Percentiles rank a stretch among this genome's conserved stretches.
Evolutionary conservation across 1,140 invertebrate genomes (phyloP).

Genomic region (Ctenoplectra terminalis): DNA sequence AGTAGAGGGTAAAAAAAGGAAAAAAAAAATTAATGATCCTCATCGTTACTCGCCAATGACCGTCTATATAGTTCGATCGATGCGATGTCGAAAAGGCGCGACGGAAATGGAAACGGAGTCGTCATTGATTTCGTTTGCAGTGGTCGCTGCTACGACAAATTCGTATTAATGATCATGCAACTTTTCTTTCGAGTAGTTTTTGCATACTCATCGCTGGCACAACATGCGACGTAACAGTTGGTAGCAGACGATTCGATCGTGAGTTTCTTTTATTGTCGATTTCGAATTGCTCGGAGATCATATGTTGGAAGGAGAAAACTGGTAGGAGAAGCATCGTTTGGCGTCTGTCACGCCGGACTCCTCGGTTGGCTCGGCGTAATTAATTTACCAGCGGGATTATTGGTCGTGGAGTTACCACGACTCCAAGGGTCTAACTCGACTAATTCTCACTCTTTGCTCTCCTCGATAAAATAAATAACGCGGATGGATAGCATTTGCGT

Average conservation of each 20-base stretch:
- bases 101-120: slow-evolving; percentile 70
- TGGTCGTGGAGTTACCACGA: neutral
- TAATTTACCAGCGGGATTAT: slow-evolving; percentile 28
- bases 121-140: slow-evolving; percentile 67
- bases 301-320: slow-evolving; percentile 43
- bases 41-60: slow-evolving; percentile 26
- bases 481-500: neutral
- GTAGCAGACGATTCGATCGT: slow-evolving; percentile 32
- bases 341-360: slow-evolving; percentile 45
- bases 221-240: slow-evolving; percentile 72
- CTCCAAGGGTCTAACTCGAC: neutral
- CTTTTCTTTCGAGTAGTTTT: slow-evolving; percentile 61
- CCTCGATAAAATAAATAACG: slow-evolving; percentile 8
- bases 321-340: neutral
- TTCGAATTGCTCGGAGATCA: slow-evolving; percentile 58
- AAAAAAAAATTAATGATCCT: slow-evolving; percentile 58
- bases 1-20: neutral
- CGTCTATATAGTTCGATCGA: too few relatives aligned
- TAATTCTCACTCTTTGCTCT: slow-evolving; percentile 12
- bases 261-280: slow-evolving; percentile 71
- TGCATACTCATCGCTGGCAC: slow-evolving; percentile 64
- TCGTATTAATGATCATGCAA: slow-evolving; percentile 74
- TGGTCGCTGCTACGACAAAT: slow-evolving; percentile 67
- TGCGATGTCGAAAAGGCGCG: slow-evolving; percentile 2
- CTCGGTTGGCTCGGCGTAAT: slow-evolving; percentile 21